A percentile compares a stretch with the other conserved stretches of the same genome.
phyloP scores from a whole-genome alignment of 2,888 invertebrate species.

The Rambutsinella grinnellia region DNA sequence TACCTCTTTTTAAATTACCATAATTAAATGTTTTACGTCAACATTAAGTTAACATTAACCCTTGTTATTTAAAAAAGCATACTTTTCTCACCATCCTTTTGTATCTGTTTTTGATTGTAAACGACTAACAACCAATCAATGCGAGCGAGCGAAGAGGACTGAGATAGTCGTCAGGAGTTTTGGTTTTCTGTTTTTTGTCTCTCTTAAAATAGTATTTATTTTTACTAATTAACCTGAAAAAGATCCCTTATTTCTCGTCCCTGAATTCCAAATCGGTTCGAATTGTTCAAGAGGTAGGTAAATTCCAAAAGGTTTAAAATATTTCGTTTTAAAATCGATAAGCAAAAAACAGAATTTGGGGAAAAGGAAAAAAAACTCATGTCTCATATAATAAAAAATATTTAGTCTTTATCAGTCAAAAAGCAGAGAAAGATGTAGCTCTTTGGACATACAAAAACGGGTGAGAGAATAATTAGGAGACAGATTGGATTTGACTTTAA shows the following conservation, averaged over 20 bases:
- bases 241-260: conserved; percentile 46
- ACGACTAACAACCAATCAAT: conserved; percentile 48
- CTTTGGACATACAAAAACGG: background rate
- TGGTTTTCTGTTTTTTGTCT: no score
- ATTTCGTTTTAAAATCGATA: background rate
- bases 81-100: no score
- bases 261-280: conserved; percentile 34
- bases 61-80: conserved; percentile 39
- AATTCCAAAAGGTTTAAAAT: conserved; percentile 10
- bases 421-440: background rate
- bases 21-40: conserved; percentile 11
- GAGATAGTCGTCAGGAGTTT: conserved; percentile 43
- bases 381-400: no score
- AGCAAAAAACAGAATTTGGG: no score
- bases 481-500: background rate
- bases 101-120: conserved; percentile 10
- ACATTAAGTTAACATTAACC: conserved; percentile 12
- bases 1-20: conserved; percentile 32
- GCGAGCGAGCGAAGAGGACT: conserved; percentile 44
- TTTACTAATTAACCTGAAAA: conserved; percentile 20
- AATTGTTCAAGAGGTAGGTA: no score
- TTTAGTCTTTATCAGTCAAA: background rate
- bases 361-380: no score
- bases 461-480: background rate
- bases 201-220: background rate